Conservation (phyloP, 2,113 vertebrate genomes). For the Tachysurus vachellii region DNA sequence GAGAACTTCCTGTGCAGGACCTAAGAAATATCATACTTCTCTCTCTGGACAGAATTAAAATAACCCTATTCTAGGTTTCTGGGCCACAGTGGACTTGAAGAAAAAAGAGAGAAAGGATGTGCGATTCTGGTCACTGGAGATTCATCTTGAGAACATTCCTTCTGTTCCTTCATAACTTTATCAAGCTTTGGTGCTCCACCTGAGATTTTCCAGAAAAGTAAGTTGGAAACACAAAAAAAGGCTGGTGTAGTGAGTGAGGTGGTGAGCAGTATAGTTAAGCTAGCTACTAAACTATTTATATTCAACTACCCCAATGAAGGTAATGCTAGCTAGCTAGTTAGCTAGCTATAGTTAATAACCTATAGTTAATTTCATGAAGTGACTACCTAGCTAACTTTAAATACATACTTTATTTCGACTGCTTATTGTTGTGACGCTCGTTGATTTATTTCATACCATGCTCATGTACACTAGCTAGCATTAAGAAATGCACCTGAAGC, state of each 20-base stretch:
- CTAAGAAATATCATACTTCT: background rate
- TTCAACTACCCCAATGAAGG: too few relatives aligned
- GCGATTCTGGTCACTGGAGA: background rate
- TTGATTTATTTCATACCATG: background rate
- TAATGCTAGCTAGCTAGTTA: too few relatives aligned
- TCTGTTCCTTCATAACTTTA: background rate
- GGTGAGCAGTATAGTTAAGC: background rate
- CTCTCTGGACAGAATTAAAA: conserved; percentile 33
- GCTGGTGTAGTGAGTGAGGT: background rate
- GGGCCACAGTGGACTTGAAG: conserved; percentile 10
- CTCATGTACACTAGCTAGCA: background rate
- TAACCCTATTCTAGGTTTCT: conserved; percentile 44
- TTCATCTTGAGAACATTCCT: background rate
- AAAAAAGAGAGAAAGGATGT: background rate
- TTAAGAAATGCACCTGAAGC: background rate
- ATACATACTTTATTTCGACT: too few relatives aligned
- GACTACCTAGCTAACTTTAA: too few relatives aligned
- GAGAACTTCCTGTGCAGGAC: conserved; percentile 14
- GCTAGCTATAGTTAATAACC: too few relatives aligned
- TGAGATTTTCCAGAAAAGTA: background rate
- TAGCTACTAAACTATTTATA: too few relatives aligned
- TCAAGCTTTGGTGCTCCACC: background rate
- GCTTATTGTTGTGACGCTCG: too few relatives aligned
- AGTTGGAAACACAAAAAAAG: background rate
- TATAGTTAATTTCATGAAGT: too few relatives aligned